Evolutionary conservation across 2,113 vertebrate species (phyloP).

Genomic region (Camelus dromedarius): DNA sequence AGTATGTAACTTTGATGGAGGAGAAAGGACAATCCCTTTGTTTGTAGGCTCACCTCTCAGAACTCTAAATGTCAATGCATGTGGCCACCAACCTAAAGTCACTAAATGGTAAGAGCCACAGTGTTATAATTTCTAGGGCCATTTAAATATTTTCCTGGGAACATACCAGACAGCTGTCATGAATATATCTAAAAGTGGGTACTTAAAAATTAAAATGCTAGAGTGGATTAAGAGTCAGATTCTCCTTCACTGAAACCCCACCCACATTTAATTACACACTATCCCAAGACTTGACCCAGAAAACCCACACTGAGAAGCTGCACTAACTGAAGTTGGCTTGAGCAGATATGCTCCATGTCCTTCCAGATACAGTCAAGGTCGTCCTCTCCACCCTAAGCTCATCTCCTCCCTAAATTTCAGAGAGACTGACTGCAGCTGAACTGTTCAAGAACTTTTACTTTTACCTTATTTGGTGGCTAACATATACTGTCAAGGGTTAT

Average conservation of each 20-base stretch:
- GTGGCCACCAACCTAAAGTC: background rate
- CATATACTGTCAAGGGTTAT: rapidly evolving
- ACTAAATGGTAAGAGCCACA: background rate
- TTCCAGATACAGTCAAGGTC: background rate
- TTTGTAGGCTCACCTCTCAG: background rate
- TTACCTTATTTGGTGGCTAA: background rate
- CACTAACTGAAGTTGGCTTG: background rate
- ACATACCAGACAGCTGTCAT: background rate
- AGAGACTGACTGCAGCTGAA: background rate
- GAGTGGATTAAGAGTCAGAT: conserved; percentile 40
- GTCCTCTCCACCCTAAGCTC: background rate
- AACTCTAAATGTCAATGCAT: background rate
- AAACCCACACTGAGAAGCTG: conserved; percentile 43
- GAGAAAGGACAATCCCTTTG: background rate
- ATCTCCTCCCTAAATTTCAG: background rate
- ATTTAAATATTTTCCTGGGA: background rate
- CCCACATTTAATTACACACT: conserved; percentile 65
- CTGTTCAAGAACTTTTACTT: background rate
- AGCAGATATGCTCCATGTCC: background rate
- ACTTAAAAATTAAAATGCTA: conserved; percentile 53
- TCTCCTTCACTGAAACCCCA: conserved; percentile 9
- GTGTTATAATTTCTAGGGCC: background rate
- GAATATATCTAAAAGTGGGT: background rate
- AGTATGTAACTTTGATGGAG: background rate
- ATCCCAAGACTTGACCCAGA: conserved; percentile 56